Base-by-base conservation (phyloP, 2,888 invertebrate genomes). In the Iselma pallidipennis region DNA sequence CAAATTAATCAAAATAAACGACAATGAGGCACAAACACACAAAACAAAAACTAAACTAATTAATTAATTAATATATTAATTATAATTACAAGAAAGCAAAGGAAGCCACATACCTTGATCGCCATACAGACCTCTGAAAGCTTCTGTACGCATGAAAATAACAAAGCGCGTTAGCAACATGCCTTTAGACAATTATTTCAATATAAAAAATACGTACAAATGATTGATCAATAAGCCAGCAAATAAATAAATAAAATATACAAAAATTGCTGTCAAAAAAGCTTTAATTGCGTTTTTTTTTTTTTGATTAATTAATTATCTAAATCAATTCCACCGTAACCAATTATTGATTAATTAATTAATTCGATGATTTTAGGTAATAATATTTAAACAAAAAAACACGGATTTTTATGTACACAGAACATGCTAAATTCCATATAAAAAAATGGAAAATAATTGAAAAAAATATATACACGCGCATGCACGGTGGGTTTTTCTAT, bases 61-160 rank as follows among this genome's bases (percentile, higher is more conserved):
- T n/a, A n/a, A n/a, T n/a, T n/a, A n/a, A n/a, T n/a, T n/a, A n/a
- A n/a, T n/a, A n/a, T n/a, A 37, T 37, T 37, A 37, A 37, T 6
- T 37, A 2, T 4, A 2, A 37, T 37, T 4, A 3, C 4, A 37
- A n/a, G 6, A 37, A 4, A 6, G n/a, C 16, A 37, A 37, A 37
- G 2, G 16, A 59, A 67, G 75, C 73, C 75, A 80, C 81, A 86
- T 89, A 94, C 94, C 93, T 94, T 94, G 82, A 94, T 89, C 81
- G 92, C 91, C 87, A 93, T 91, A 91, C 93, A 93, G 88, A 93
- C 92, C 88, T 94, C 93, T 88, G 92, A 88, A 89, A 94, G 91
- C 92, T 93, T 93, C 93, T 92, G 91, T 86, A 85, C 84, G 86
- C 86, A 87, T 86, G 86, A 85, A 85, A 85, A 83, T 78, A 83